Evolutionary conservation across 2,888 invertebrate species (phyloP), one percentile per base, ranked within the genome.

Genomic region (Tupiocoris notatus): DNA sequence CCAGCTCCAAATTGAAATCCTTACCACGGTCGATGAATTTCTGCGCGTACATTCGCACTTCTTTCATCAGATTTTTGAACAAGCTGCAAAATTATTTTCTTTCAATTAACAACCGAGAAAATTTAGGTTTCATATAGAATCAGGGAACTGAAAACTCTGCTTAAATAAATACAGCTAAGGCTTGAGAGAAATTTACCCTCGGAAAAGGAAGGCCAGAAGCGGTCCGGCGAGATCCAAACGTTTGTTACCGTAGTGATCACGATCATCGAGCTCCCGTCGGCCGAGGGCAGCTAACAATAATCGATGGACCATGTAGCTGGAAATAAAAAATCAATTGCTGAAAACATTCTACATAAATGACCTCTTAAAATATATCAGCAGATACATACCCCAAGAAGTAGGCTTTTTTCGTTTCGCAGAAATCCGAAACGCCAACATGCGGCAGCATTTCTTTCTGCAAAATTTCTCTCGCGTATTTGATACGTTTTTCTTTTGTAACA

Each of bases 161-260:
- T n/a, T n/a, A n/a, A n/a, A n/a, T n/a, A n/a, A n/a, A n/a, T 9
- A 54, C 7, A 54, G n/a, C n/a, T n/a, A n/a, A n/a, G n/a, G n/a
- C n/a, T n/a, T n/a, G n/a, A n/a, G n/a, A n/a, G n/a, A 3, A 20
- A 78, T 81, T 81, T 84, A 88, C 84, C 97, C 98, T 84, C 98
- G 89, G 84, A 99, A 99, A 24, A 99, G 87, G 84, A 98, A 98
- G 54, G 99, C 98, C 78, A 99, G 84, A 75, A 99, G 84, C 0
- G 99, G 99, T 7, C 99, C 99, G 80, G 99, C 99, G 78, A 99
- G 87, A 86, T 99, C 99, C 75, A 99, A 87, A 81, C 99, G 89
- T 84, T 99, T 99, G 85, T 99, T 98, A 59, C 99, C 99, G 84
- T 99, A 98, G 85, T 99, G 99, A 98, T 99, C 99, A 83, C 99